These are phyloP conservation scores for Elysia crispata DNA, from an alignment of 2,888 invertebrate species.

Conservation along the genomic window DNA sequence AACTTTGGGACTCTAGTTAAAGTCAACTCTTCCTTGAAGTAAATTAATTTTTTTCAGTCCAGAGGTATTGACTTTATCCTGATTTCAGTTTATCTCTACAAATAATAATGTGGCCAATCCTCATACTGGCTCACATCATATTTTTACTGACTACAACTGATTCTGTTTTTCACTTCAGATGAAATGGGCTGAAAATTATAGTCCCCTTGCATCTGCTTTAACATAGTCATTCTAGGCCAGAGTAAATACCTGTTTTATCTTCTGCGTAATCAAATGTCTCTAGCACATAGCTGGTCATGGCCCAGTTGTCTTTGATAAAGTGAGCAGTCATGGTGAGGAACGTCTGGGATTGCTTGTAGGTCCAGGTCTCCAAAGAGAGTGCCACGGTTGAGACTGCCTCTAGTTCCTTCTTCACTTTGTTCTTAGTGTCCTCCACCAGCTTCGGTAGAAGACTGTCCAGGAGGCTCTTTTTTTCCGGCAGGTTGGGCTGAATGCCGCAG, in stretches of 20 bases:
- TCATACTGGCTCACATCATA: too few species aligned
- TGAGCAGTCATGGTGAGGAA: slow-evolving; percentile 44
- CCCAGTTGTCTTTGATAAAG: slow-evolving; percentile 45
- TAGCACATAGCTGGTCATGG: slow-evolving; percentile 37
- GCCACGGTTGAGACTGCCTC: slow-evolving; percentile 36
- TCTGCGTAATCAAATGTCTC: slow-evolving; percentile 45
- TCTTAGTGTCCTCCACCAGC: not conserved
- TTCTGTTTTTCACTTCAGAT: too few species aligned
- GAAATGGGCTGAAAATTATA: too few species aligned
- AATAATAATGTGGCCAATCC: too few species aligned
- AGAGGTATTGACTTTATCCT: too few species aligned
- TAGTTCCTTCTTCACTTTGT: slow-evolving; percentile 30
- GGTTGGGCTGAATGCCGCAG: not conserved
- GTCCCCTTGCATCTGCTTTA: too few species aligned
- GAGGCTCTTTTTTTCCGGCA: slow-evolving; percentile 1
- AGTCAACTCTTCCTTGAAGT: too few species aligned
- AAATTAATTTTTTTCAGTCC: too few species aligned
- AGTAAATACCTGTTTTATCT: slow-evolving; percentile 44
- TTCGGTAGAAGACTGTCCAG: not conserved
- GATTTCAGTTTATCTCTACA: too few species aligned
- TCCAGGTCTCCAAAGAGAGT: slow-evolving; percentile 44
- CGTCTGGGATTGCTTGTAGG: slow-evolving; percentile 13
- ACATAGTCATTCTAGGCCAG: too few species aligned
- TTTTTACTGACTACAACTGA: too few species aligned
- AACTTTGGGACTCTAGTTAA: too few species aligned